Evolutionary conservation across 2,113 vertebrate genomes (phyloP), one percentile per base, ranked within the genome.

Genomic region (Marmota monax): DNA sequence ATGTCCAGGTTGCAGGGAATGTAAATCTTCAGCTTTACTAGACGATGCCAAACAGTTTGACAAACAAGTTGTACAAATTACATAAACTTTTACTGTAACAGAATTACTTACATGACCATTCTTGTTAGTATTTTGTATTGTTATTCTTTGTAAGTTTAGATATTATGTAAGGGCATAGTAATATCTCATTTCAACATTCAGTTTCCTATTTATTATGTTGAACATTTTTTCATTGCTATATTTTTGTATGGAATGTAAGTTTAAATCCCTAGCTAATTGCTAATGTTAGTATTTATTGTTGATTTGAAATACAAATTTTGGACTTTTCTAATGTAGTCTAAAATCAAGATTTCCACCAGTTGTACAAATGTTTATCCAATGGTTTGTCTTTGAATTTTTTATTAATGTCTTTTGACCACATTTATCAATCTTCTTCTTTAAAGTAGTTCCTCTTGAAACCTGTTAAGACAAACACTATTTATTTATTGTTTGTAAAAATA

Each of bases 351-450:
- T 42, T 89, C 37, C 10, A 25, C 70, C 3, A 84, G 37, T 37
- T 56, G 22, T 16, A 45, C 87, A 58, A 88, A 39, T 13, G 80
- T 80, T 9, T 18, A 7, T 84, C 1, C 12, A 76, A 4, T 84
- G 32, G 1, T 2, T 84, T 89, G 6, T 11, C 17, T 89, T 74
- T 63, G 32, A 92, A 67, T 69, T 37, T 61, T 70, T 84, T 58
- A 76, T 61, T 89, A n/a, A 58, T n/a, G 2, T 25, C 45, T 58
- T 80, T 88, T 80, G 39, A 67, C 88, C 8, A 95, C 73, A 95
- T 70, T 65, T 88, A 76, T 94, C 23, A 61, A 63, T 84, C 7
- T 89, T 89, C 89, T 61, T 27, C 22, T 90, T 72, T 61, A 88
- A 0, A 4, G 23, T 77, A 58, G 29, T 39, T 23, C 29, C 86